Percentiles rank a stretch among this genome's conserved stretches.
phyloP scores from a whole-genome alignment of 1,140 invertebrate species.

The Drosophila melanogaster region Release_6_plus_ISO1_MT NT_033777.3:19627001-19627500 shows the following conservation, averaged over 20 bases:
- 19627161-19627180: constrained; percentile 47
- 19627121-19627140: constrained; percentile 42
- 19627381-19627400: constrained; percentile 48
- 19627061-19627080: constrained; percentile 7
- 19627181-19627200: constrained; percentile 25
- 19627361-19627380: constrained; percentile 77
- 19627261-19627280: constrained; percentile 25
- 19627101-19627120: constrained; percentile 18
- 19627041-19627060: constrained; percentile 22
- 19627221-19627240: constrained; percentile 18
- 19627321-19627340: constrained; percentile 16
- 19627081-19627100: constrained; percentile 14
- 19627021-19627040: constrained; percentile 9
- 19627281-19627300: constrained; percentile 29
- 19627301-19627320: constrained; percentile 20
- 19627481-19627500: constrained; percentile 71
- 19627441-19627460: constrained; percentile 59
- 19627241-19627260: constrained; percentile 23
- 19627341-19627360: constrained; percentile 69
- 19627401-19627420: constrained; percentile 45
- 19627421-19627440: constrained; percentile 74
- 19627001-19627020: constrained; percentile 5
- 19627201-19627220: neutral
- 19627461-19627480: constrained; percentile 42
- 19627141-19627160: constrained; percentile 38